A percentile compares a stretch with the other conserved stretches of the same genome.
These are phyloP conservation scores for Falco columbarius DNA, from an alignment of 2,797 vertebrate species.

Conservation along the genomic window DNA sequence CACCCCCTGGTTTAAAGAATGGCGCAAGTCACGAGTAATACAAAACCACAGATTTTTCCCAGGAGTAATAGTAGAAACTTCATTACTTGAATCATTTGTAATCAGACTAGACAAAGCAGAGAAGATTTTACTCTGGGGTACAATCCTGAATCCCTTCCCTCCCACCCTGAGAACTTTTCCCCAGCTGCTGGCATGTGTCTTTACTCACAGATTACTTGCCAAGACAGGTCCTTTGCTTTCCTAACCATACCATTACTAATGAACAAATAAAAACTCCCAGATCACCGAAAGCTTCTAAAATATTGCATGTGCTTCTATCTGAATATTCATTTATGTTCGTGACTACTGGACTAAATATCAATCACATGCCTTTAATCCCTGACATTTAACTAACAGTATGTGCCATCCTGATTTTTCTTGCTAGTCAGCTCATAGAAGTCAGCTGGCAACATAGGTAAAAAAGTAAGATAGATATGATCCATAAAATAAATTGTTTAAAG, in stretches of 20 bases:
- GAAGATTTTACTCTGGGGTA: neutral
- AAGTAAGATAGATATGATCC: neutral
- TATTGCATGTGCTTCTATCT: neutral
- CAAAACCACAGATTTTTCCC: constrained; percentile 42
- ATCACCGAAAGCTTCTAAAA: neutral
- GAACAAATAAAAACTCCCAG: neutral
- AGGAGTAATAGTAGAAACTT: constrained; percentile 21
- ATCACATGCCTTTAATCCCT: neutral
- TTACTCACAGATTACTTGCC: neutral
- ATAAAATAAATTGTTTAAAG: neutral
- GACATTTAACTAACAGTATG: neutral
- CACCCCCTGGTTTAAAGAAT: neutral
- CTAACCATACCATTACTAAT: neutral
- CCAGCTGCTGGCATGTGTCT: neutral
- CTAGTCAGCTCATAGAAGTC: neutral
- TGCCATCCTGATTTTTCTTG: neutral
- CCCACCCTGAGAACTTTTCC: neutral
- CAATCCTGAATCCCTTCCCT: constrained; percentile 1
- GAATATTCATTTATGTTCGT: neutral
- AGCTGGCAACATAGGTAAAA: neutral
- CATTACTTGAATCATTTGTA: constrained; percentile 8
- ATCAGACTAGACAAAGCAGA: constrained; percentile 36
- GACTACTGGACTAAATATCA: neutral
- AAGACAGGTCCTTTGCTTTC: constrained; percentile 5
- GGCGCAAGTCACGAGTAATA: neutral